These are phyloP conservation scores for Rhyacophila brunnea DNA, from an alignment of 1,140 invertebrate genomes.

Conservation along the genomic window DNA sequence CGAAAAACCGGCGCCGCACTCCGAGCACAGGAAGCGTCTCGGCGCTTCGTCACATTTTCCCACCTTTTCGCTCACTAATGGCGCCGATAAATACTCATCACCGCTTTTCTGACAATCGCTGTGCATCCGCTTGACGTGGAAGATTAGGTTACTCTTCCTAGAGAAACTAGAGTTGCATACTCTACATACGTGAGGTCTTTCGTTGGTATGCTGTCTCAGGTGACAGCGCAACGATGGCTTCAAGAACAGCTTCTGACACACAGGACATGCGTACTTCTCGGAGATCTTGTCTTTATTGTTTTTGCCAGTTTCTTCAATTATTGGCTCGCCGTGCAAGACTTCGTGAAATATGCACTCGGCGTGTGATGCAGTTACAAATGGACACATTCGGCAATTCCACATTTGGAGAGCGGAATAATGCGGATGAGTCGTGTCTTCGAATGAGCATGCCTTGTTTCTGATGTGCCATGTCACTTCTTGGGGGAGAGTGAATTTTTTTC, in stretches of 20 bases:
- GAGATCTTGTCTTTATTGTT: slow-evolving; percentile 38
- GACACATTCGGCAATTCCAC: slow-evolving; percentile 52
- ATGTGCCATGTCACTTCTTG: slow-evolving; percentile 73
- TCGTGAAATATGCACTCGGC: slow-evolving; percentile 67
- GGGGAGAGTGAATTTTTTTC: slow-evolving; percentile 63
- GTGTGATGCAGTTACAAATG: slow-evolving; percentile 47
- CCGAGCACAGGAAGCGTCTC: slow-evolving; percentile 55
- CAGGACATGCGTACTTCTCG: slow-evolving; percentile 61
- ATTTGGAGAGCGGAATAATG: slow-evolving; percentile 36
- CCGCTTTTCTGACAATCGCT: slow-evolving; percentile 6
- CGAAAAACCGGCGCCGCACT: slow-evolving; percentile 60
- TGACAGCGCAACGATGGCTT: slow-evolving; percentile 69
- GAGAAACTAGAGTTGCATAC: slow-evolving; percentile 65
- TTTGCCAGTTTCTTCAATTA: slow-evolving; percentile 9
- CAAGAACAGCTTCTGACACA: slow-evolving; percentile 68
- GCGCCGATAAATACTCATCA: slow-evolving; percentile 1
- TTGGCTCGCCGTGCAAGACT: slow-evolving; percentile 56
- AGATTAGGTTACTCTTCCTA: slow-evolving; percentile 58
- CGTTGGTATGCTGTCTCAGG: slow-evolving; percentile 71
- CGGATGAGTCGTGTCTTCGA: slow-evolving; percentile 24
- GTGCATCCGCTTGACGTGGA: slow-evolving; percentile 56
- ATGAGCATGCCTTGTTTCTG: slow-evolving; percentile 56
- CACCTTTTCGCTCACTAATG: neutral
- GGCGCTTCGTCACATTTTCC: slow-evolving; percentile 12
- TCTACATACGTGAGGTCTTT: slow-evolving; percentile 70